Evolutionary conservation across 2,888 invertebrate species (phyloP).

Genomic region (Cantharis lateralis): DNA sequence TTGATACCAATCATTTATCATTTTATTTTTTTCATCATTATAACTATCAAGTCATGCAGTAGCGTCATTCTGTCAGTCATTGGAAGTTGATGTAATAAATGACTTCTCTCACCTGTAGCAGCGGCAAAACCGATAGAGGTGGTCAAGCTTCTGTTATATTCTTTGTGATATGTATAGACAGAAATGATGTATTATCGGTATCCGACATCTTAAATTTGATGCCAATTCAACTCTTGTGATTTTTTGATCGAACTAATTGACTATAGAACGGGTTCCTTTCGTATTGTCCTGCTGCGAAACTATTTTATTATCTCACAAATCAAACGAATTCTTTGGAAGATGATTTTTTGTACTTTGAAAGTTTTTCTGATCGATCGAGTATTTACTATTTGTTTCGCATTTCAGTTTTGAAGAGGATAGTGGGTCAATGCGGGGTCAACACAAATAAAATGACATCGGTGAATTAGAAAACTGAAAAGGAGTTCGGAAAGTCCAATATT

Average conservation of each 20-base stretch:
- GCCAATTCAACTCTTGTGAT: neutral
- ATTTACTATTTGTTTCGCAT: neutral
- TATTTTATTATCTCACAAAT: neutral
- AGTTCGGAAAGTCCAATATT: neutral
- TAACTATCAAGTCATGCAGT: conserved; percentile 35
- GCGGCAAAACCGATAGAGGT: conserved; percentile 20
- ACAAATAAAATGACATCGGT: neutral
- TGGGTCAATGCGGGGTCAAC: neutral
- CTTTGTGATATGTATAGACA: conserved; percentile 39
- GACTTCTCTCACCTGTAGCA: conserved; percentile 36
- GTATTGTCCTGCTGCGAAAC: neutral
- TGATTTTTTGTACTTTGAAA: neutral
- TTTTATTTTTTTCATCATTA: conserved; percentile 27
- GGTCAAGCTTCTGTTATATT: conserved; percentile 19
- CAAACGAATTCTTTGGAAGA: neutral
- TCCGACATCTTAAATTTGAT: conserved; percentile 33
- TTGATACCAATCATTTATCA: conserved; percentile 33
- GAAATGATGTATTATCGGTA: conserved; percentile 37
- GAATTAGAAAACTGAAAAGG: neutral
- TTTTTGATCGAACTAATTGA: conserved; percentile 6
- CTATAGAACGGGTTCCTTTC: conserved; percentile 4
- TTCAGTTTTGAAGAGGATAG: neutral
- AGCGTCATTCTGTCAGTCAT: conserved; percentile 47
- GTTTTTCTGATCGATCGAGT: neutral
- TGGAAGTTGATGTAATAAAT: conserved; percentile 36